phyloP scores from a whole-genome alignment of 2,797 vertebrate genomes.

The Ibycter americanus region DNA sequence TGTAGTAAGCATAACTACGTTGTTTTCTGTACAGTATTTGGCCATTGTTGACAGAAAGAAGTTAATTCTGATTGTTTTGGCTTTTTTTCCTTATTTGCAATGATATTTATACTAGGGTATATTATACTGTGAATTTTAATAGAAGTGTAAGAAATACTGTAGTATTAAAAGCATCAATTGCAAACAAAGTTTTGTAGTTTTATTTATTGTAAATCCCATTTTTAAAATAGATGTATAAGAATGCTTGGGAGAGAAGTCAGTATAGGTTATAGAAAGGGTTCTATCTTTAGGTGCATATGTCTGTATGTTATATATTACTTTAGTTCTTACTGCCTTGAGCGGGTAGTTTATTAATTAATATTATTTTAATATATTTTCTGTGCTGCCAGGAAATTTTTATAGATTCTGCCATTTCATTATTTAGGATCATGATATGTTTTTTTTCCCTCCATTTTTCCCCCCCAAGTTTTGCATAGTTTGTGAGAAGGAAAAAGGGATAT shows the following conservation, averaged over 20 bases:
- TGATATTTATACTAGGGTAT: background rate
- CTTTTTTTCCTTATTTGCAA: background rate
- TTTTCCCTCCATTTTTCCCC: accelerated
- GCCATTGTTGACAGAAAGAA: background rate
- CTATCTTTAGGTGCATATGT: background rate
- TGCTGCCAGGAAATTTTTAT: background rate
- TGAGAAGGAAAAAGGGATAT: background rate
- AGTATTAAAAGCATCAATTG: background rate
- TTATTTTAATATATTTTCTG: background rate
- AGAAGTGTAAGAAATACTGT: background rate
- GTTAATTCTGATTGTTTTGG: background rate
- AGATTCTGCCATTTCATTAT: background rate
- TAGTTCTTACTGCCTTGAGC: background rate
- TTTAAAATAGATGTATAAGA: background rate
- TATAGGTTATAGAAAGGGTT: background rate
- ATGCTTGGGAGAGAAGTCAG: background rate
- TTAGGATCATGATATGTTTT: background rate
- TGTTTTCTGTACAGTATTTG: background rate
- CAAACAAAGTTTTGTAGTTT: background rate
- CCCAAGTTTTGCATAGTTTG: background rate
- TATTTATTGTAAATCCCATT: background rate
- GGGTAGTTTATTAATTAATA: background rate
- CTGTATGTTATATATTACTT: background rate
- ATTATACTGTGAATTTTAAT: too few species aligned
- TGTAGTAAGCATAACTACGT: background rate